Conservation (phyloP, 1,140 invertebrate species). For the Drosophila mayri region DNA sequence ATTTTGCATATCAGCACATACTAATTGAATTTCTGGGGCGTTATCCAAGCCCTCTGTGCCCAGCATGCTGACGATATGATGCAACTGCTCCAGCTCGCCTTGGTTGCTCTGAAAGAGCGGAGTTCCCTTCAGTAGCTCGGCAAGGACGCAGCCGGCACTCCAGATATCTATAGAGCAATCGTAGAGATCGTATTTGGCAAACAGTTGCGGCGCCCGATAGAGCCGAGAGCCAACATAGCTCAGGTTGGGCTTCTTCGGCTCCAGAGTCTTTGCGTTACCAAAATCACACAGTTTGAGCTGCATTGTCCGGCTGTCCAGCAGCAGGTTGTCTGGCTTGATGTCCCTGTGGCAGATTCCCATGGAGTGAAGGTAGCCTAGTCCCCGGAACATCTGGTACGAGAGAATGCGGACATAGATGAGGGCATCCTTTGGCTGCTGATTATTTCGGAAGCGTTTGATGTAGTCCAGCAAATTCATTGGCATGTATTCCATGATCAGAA, state of each 20-base stretch:
- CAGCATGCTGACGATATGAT: constrained; percentile 17
- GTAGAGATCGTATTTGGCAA: constrained; percentile 99
- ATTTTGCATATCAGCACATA: not conserved
- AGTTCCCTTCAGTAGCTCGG: constrained; percentile 97
- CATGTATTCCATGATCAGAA: constrained; percentile 57
- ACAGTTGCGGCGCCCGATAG: constrained; percentile 98
- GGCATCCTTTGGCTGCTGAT: not conserved
- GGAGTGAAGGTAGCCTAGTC: constrained; percentile 98
- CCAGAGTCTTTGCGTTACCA: constrained; percentile 98
- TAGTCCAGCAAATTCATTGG: constrained; percentile 51
- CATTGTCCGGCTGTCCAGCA: constrained; percentile 97
- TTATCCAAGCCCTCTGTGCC: constrained; percentile 43
- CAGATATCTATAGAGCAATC: constrained; percentile 97
- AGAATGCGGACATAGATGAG: constrained; percentile 46
- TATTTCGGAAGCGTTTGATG: not conserved
- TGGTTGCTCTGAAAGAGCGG: constrained; percentile 91
- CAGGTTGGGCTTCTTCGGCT: constrained; percentile 97
- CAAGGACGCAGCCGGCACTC: constrained; percentile 99
- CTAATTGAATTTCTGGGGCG: not conserved
- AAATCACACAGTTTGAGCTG: constrained; percentile 99
- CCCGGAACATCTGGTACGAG: constrained; percentile 98
- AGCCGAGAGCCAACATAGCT: constrained; percentile 99
- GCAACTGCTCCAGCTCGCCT: constrained; percentile 9
- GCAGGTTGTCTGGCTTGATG: constrained; percentile 99
- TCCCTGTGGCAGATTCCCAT: constrained; percentile 99